Evolutionary conservation across 2,888 invertebrate genomes (phyloP), one percentile per base, ranked within the genome.

Genomic region (Oscheius onirici): DNA sequence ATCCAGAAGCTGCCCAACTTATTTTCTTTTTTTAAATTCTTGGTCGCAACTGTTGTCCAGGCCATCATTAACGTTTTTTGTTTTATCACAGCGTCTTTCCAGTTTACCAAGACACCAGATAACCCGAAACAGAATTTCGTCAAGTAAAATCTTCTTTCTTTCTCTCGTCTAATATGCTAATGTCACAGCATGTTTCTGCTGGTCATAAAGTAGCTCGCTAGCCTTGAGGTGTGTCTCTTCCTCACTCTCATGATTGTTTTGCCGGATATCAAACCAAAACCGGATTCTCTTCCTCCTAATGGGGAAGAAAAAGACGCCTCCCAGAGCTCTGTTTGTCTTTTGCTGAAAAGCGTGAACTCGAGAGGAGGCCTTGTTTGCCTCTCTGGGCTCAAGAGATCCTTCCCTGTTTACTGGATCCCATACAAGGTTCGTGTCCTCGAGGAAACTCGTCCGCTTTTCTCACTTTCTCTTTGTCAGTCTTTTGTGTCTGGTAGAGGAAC

Each of bases 201-300:
- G 20, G 43, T 22, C 58, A 58, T 58, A 58, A 58, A 58, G 40
- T 58, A 40, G 40, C 58, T 58, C 41, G 58, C 17, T 58, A 40
- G 40, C 58, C 58, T 58, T 58, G 58, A 22, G 58, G 15, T 26
- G 34, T 34, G 34, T 34, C 34, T 34, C 34, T 34, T 34, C 34
- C 34, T 34, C 34, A 3, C 34, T 34, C 34, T 34, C 34, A 34
- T 34, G 34, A 34, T 34, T 34, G 34, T 34, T 34, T 34, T 3
- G 34, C 34, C n/a, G n/a, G n/a, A 34, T 34, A 34, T 34, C 34
- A 34, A 34, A 34, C 3, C 34, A 6, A 34, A 34, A 34, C 34
- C 34, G 34, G 34, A 24, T 28, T 26, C 26, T 55, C 28, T 26
- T 26, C 55, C n/a, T 26, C 55, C 22, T 55, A 55, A 55, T 55